Evolutionary conservation across 2,888 invertebrate genomes (phyloP), one percentile per base, ranked within the genome.

Genomic region (Seira sanloemensis): DNA sequence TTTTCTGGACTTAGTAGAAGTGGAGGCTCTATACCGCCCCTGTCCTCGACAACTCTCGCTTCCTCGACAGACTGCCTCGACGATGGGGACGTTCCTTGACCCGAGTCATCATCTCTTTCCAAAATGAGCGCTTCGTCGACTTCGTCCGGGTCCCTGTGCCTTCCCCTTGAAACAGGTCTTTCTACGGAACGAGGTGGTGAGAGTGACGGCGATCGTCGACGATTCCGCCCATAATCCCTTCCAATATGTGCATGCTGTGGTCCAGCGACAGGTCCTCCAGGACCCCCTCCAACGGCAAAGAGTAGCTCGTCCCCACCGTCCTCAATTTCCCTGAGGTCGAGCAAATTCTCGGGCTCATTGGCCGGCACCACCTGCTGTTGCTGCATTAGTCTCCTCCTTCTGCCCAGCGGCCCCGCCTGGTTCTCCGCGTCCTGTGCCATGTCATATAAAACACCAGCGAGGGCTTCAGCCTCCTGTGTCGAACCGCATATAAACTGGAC

Each of bases 401-500:
- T 26, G 18, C 18, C 46, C 26, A 66, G 2, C 1, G 73, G 5
- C 19, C 18, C 25, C 0, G 66, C 73, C 25, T 73, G 73, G 66
- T 73, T 79, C 1, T 72, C 73, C 0, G 66, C 18, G 24, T 83
- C 78, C 27, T 21, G 46, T 0, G 78, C 46, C 77, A 83, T 78
- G 58, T 73, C 58, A 37, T 74, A 83, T 0, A 83, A 50, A 9
- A 83, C 62, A 2, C 74, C 78, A n/a, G 83, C 83, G 4, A 83
- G 46, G 7, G 68, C 18, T 26, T 83, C 83, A 0, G 83, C 83
- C 50, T 83, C 83, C 1, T 72, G 18, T 9, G 79, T 79, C 23
- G 71, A 71, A 0, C 69, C 78, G 19, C 82, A 81, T 19, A 85
- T 82, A 21, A 85, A 82, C 74, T 82, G 81, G 0, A 85, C 85